Percentiles rank a stretch among this genome's conserved stretches.
Evolutionary conservation across 2,113 vertebrate genomes (phyloP).

Genomic region (Gasterosteus nipponicus): DNA sequence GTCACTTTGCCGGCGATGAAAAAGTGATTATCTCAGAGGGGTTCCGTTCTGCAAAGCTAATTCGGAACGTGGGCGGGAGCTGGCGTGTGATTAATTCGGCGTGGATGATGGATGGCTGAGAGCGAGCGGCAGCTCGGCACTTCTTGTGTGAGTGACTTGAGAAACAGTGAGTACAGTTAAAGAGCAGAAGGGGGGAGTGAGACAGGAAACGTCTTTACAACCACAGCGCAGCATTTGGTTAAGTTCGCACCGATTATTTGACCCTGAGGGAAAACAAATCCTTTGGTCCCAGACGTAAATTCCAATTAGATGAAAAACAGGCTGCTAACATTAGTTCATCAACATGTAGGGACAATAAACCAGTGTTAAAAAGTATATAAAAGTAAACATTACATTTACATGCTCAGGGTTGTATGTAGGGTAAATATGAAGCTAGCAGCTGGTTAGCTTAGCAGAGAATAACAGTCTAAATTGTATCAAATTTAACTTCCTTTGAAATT

Average conservation of each 20-base stretch:
- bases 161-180: constrained; percentile 24
- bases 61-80: constrained; percentile 55
- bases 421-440: too few relatives aligned
- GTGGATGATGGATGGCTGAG: constrained; percentile 74
- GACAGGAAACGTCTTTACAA: neutral
- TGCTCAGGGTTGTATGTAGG: too few relatives aligned
- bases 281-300: neutral
- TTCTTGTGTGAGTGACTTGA: constrained; percentile 32
- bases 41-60: constrained; percentile 59
- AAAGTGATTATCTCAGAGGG: constrained; percentile 73
- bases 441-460: too few relatives aligned
- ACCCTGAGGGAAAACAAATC: neutral
- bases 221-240: neutral
- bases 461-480: too few relatives aligned
- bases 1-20: constrained; percentile 64
- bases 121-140: constrained; percentile 38
- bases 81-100: constrained; percentile 72
- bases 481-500: too few relatives aligned
- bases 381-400: too few relatives aligned
- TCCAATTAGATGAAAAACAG: neutral
- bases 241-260: neutral
- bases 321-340: too few relatives aligned
- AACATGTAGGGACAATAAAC: too few relatives aligned
- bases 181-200: neutral
- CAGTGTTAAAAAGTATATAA: too few relatives aligned